A percentile compares a stretch with the other conserved stretches of the same genome.
These are phyloP conservation scores for Eristalis tenax DNA, from an alignment of 2,888 invertebrate genomes.

Conservation along the genomic window DNA sequence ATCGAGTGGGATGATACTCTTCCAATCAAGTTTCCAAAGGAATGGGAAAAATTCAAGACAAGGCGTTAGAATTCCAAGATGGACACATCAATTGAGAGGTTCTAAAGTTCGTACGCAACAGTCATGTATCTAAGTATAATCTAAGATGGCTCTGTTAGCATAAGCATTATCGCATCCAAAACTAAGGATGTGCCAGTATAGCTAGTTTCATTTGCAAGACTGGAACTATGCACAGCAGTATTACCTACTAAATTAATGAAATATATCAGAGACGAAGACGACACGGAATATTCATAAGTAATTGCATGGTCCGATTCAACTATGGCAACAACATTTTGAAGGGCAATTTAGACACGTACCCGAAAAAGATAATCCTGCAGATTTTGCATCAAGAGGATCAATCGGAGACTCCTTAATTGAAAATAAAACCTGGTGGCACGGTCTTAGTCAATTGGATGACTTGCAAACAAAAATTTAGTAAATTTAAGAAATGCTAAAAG, in stretches of 20 bases:
- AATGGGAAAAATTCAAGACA: constrained; percentile 6
- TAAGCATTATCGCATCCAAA: not conserved
- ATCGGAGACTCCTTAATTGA: no score
- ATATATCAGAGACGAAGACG: not conserved
- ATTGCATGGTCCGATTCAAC: not conserved
- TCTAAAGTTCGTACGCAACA: constrained; percentile 1
- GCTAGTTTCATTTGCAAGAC: not conserved
- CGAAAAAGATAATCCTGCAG: no score
- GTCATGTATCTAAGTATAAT: constrained; percentile 8
- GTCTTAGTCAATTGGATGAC: no score
- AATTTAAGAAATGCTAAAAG: no score
- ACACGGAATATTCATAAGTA: not conserved
- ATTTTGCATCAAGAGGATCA: no score
- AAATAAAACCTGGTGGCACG: no score
- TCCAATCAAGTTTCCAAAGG: constrained; percentile 1
- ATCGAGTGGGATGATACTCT: not conserved
- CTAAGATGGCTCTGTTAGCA: not conserved
- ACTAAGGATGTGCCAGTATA: not conserved
- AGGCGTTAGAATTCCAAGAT: not conserved
- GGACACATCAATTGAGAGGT: not conserved
- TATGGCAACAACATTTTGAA: no score
- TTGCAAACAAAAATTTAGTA: no score
- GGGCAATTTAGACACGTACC: no score
- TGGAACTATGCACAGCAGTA: constrained; percentile 9
- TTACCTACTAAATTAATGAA: not conserved